Evolutionary conservation across 2,113 vertebrate genomes (phyloP), one percentile per base, ranked within the genome.

Genomic region (Sylvietta virens): DNA sequence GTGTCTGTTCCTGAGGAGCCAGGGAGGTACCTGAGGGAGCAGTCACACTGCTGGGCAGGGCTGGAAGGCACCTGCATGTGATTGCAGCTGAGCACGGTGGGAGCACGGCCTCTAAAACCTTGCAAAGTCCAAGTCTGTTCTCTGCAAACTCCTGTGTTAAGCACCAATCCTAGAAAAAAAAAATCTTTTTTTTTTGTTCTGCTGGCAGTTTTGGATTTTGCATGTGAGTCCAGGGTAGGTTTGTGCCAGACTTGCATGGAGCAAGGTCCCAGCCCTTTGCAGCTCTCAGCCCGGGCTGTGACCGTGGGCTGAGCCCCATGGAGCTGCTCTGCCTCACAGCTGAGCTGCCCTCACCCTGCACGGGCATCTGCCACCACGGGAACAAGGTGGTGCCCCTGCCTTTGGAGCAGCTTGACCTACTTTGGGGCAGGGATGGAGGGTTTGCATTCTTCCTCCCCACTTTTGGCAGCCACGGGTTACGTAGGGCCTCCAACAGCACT

Each of bases 401-500:
- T 69, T 57, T 12, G 40, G 48, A 90, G 54, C 27, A 88, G 37
- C 61, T 3, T 91, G 80, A 94, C 91, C 95, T 91, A 78, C 88
- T 97, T 96, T 88, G 80, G 72, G 74, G 51, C 62, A 67, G 72
- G 35, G 90, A 35, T 81, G 60, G 20, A 6, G 50, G 47, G 57
- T 92, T 81, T 74, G 65, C 23, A 30, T 88, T 88, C 80, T 65
- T 83, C 56, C 85, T 88, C 67, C 76, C 37, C 45, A 26, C 81
- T 83, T 81, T 57, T 5, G 67, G 44, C 81, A 60, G 85, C 82
- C 1, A 0, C 3, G 44, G 31, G 69, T 95, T 86, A 22, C 8
- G 39, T 15, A 48, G 82, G 69, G 86, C 93, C 85, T 95, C 57
- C 64, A 72, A 89, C 90, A 94, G 72, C 56, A 13, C 64, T 96